A percentile compares a stretch with the other conserved stretches of the same genome.
Evolutionary conservation across 2,113 vertebrate genomes (phyloP).

Genomic region (Ellobius talpinus): DNA sequence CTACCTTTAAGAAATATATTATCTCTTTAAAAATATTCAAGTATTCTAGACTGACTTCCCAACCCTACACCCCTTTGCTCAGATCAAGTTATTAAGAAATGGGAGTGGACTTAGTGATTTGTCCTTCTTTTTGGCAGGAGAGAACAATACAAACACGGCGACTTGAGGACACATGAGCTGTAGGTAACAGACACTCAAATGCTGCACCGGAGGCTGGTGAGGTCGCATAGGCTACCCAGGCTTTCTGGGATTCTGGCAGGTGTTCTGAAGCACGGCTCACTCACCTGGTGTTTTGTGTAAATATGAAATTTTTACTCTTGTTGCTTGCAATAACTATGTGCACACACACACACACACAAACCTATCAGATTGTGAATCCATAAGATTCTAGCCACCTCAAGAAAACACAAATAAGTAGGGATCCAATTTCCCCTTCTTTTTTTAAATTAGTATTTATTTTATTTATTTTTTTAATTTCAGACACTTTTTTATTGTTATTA

Average conservation of each 20-base stretch:
- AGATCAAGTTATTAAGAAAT: background rate
- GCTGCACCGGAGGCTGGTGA: background rate
- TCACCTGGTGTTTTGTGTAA: background rate
- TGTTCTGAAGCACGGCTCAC: background rate
- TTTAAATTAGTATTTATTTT: no score
- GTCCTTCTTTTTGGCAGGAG: background rate
- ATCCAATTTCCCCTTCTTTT: no score
- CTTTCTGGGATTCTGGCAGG: background rate
- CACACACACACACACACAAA: background rate
- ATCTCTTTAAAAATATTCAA: conserved; percentile 9
- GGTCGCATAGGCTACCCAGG: background rate
- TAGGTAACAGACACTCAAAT: background rate
- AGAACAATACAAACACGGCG: background rate
- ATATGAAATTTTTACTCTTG: background rate
- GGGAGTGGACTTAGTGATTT: background rate
- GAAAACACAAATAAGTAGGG: no score
- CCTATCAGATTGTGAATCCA: background rate
- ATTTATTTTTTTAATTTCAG: no score
- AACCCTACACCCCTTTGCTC: background rate
- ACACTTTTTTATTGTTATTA: no score
- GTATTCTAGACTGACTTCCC: background rate
- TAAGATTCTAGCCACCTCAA: background rate
- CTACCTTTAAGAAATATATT: conserved; percentile 30
- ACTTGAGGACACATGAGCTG: background rate
- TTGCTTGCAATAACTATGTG: background rate